These are phyloP conservation scores for Rhagonycha fulva DNA, from an alignment of 2,888 invertebrate species.

Conservation along the genomic window DNA sequence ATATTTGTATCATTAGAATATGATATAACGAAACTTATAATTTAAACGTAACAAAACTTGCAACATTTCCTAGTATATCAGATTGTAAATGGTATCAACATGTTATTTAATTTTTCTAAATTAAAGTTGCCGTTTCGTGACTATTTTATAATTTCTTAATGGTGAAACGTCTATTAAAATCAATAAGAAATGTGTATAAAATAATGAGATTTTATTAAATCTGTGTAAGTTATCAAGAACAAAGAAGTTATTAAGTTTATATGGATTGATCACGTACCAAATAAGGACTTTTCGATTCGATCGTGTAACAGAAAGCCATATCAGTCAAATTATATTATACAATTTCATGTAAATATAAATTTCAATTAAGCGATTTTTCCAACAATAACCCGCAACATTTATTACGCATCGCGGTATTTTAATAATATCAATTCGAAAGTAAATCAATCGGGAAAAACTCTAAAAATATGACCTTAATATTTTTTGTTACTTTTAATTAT, in stretches of 20 bases:
- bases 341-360: neutral
- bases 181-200: neutral
- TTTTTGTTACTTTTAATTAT: neutral
- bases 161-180: neutral
- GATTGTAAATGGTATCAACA: neutral
- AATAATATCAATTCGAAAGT: neutral
- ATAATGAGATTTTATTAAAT: neutral
- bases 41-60: neutral
- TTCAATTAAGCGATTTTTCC: neutral
- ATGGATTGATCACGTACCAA: neutral
- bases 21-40: neutral
- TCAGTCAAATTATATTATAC: slow-evolving; percentile 5
- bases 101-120: neutral
- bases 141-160: neutral
- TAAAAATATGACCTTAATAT: neutral
- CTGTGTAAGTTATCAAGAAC: neutral
- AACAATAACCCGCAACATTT: neutral
- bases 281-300: neutral
- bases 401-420: neutral
- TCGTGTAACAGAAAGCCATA: neutral
- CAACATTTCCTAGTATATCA: neutral
- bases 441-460: neutral
- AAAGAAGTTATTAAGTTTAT: slow-evolving; percentile 5
- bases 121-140: neutral
- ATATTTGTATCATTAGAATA: neutral